Conservation (phyloP, 1,140 invertebrate species). For the Hermatobates lingyangjiaoensis region DNA sequence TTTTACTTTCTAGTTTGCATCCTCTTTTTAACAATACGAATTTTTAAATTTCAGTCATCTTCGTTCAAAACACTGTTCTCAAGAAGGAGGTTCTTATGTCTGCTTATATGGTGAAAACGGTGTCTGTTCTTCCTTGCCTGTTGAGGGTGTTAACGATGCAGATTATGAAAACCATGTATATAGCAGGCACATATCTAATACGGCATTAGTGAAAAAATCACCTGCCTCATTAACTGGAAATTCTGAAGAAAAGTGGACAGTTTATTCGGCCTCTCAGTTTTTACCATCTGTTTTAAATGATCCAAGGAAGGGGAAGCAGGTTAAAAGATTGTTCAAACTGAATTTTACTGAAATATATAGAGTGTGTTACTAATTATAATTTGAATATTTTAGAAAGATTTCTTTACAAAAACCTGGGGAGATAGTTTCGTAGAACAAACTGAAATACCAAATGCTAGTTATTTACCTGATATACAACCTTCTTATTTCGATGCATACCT, state of each 20-base stretch:
- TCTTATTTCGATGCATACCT: conserved; percentile 78
- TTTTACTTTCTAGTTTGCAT: too few relatives aligned
- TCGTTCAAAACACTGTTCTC: conserved; percentile 58
- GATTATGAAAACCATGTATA: conserved; percentile 75
- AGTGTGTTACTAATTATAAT: not conserved
- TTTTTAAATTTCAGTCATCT: conserved; percentile 61
- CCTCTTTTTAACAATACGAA: too few relatives aligned
- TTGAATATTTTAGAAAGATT: conserved; percentile 37
- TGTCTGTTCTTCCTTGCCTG: conserved; percentile 64
- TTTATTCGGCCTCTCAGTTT: conserved; percentile 76
- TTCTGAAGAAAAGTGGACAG: conserved; percentile 41
- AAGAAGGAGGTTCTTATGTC: conserved; percentile 72
- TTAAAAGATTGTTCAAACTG: conserved; percentile 13
- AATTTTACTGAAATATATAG: not conserved
- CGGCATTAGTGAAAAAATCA: conserved; percentile 1
- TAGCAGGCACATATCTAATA: conserved; percentile 40
- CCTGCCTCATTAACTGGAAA: conserved; percentile 3
- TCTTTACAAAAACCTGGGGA: conserved; percentile 96
- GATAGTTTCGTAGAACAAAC: conserved; percentile 74
- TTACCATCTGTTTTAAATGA: conserved; percentile 92
- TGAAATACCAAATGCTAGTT: conserved; percentile 51
- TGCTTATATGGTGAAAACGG: conserved; percentile 78
- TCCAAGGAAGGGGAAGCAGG: conserved; percentile 72
- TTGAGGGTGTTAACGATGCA: conserved; percentile 71
- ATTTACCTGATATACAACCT: conserved; percentile 64